Conservation (phyloP, 2,797 vertebrate species). For the Phataginus tricuspis region DNA sequence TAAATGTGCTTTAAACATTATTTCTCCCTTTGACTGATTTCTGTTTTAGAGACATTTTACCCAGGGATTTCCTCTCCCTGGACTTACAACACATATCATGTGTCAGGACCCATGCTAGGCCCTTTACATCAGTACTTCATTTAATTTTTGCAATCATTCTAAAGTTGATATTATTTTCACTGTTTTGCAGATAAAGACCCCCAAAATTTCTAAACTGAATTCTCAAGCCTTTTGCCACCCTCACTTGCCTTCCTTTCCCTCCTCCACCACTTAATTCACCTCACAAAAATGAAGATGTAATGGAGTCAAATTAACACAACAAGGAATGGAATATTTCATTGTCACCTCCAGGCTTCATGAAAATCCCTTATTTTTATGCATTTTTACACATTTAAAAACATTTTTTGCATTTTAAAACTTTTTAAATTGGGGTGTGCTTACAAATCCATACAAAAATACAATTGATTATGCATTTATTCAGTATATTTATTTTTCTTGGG, state of each 20-base stretch:
- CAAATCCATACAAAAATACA: too few relatives aligned
- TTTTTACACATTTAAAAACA: not conserved
- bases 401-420: conserved; percentile 12
- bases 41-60: too few relatives aligned
- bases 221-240: not conserved
- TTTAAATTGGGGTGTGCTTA: not conserved
- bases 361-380: not conserved
- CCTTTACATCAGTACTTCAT: not conserved
- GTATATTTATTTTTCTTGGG: not conserved
- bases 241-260: not conserved
- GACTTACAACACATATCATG: not conserved
- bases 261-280: not conserved
- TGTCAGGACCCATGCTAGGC: not conserved
- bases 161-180: not conserved
- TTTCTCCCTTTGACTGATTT: too few relatives aligned
- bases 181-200: not conserved
- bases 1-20: too few relatives aligned
- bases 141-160: not conserved
- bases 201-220: not conserved
- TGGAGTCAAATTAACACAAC: not conserved
- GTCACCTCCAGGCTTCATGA: not conserved
- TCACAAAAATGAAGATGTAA: not conserved
- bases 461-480: not conserved
- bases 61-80: too few relatives aligned
- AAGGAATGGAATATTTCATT: not conserved